Conservation (phyloP, 2,113 vertebrate species). For the Acinonyx jubatus region DNA sequence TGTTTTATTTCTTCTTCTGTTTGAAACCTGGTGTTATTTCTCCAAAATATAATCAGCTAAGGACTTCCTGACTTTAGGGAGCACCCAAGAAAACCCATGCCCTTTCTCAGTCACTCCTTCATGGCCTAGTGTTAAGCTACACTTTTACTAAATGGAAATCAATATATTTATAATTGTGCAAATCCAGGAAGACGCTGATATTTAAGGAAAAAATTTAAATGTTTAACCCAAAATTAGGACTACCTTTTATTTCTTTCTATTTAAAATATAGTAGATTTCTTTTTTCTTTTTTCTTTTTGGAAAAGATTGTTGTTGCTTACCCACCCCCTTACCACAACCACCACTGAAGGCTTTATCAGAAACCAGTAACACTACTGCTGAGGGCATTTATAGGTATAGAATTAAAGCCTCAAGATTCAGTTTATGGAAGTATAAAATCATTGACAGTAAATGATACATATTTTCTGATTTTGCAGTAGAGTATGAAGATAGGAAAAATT, state of each 20-base stretch:
- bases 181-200: constrained; percentile 26
- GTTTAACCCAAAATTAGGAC: background rate
- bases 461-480: constrained; percentile 31
- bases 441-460: background rate
- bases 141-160: background rate
- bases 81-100: background rate
- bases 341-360: constrained; percentile 5
- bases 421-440: constrained; percentile 35
- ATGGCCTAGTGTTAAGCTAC: background rate
- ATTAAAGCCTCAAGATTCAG: background rate
- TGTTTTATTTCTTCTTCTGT: constrained; percentile 24
- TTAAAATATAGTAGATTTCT: constrained; percentile 32
- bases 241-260: constrained; percentile 31
- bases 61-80: background rate
- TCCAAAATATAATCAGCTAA: background rate
- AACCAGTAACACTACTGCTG: background rate
- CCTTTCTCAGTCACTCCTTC: background rate
- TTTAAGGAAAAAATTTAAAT: constrained; percentile 12
- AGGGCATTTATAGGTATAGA: background rate
- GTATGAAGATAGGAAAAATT: constrained; percentile 31
- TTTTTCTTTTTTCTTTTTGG: constrained; percentile 21
- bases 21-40: constrained; percentile 47
- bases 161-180: constrained; percentile 17
- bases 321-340: background rate
- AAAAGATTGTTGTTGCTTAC: background rate